phyloP scores from a whole-genome alignment of 2,888 invertebrate genomes.

The Noctua pronuba region DNA sequence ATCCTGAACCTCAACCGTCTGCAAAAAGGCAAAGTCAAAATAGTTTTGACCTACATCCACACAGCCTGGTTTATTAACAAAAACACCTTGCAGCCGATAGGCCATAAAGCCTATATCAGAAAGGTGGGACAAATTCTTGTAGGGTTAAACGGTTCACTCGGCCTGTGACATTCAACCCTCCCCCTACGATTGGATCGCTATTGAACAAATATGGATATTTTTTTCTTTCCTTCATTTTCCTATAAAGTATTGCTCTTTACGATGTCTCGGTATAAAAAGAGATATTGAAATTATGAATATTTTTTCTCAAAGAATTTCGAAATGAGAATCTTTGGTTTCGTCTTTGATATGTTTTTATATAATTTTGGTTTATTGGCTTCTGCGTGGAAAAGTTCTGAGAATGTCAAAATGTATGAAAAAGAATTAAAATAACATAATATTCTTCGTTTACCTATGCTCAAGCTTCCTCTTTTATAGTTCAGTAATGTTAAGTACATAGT shows the following conservation, averaged over 20 bases:
- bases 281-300: constrained; percentile 63
- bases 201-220: constrained; percentile 66
- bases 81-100: constrained; percentile 53
- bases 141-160: constrained; percentile 62
- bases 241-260: constrained; percentile 62
- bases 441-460: background rate
- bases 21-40: background rate
- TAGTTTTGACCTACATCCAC: constrained; percentile 31
- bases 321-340: constrained; percentile 58
- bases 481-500: background rate
- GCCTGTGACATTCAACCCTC: constrained; percentile 65
- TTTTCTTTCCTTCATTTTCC: constrained; percentile 46
- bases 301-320: constrained; percentile 56
- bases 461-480: background rate
- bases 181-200: constrained; percentile 60
- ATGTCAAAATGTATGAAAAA: constrained; percentile 13
- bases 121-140: constrained; percentile 62
- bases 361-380: constrained; percentile 52
- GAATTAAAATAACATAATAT: constrained; percentile 25
- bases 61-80: constrained; percentile 60
- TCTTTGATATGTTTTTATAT: constrained; percentile 58
- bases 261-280: constrained; percentile 55
- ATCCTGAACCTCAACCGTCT: background rate
- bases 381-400: constrained; percentile 21
- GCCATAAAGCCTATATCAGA: constrained; percentile 52